phyloP scores from a whole-genome alignment of 1,140 invertebrate genomes.

The Acromyrmex heyeri region DNA sequence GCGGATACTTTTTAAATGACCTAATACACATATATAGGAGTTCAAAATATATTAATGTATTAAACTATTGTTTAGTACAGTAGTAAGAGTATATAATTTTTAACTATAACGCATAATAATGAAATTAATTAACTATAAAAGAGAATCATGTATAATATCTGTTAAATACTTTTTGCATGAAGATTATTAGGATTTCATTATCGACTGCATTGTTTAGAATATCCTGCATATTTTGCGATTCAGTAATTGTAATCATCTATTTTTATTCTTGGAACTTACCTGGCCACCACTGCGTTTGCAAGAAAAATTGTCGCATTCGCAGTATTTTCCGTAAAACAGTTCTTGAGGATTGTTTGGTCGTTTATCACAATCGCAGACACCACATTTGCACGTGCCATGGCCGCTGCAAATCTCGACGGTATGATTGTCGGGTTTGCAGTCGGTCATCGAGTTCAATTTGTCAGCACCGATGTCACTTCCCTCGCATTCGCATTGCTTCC shows the following conservation, averaged over 20 bases:
- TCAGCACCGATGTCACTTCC: conserved; percentile 72
- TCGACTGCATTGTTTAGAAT: neutral
- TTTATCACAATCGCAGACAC: conserved; percentile 88
- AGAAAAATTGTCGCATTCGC: conserved; percentile 92
- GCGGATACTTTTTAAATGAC: no score
- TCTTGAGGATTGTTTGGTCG: conserved; percentile 85
- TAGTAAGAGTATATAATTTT: neutral
- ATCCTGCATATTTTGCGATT: neutral
- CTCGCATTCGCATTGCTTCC: conserved; percentile 91
- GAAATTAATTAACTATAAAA: neutral
- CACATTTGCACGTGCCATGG: conserved; percentile 89
- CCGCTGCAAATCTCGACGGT: conserved; percentile 86
- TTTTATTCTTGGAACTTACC: conserved; percentile 58
- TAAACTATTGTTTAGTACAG: neutral
- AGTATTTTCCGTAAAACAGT: conserved; percentile 88
- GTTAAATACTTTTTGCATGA: neutral
- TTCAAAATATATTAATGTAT: neutral
- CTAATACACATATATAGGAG: no score
- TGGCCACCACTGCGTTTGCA: conserved; percentile 88
- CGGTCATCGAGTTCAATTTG: conserved; percentile 54
- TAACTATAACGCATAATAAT: conserved; percentile 7
- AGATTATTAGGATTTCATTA: neutral
- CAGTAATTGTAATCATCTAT: neutral
- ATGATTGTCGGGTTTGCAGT: conserved; percentile 72
- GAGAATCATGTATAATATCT: neutral